Conservation (phyloP, 2,888 invertebrate genomes). For the Ophioninae sp. region DNA sequence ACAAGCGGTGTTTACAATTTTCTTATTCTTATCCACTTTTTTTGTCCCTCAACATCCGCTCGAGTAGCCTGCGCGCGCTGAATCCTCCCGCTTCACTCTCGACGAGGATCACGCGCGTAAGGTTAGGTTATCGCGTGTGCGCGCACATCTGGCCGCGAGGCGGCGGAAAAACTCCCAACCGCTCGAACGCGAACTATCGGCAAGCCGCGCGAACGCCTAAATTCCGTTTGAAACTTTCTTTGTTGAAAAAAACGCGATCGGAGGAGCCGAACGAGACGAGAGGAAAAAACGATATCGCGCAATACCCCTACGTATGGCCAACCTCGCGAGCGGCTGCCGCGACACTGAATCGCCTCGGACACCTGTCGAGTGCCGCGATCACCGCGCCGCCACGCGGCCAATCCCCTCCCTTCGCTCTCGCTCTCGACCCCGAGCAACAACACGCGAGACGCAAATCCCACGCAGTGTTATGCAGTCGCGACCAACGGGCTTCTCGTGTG, state of each 20-base stretch:
- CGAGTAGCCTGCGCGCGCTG: conserved; percentile 54
- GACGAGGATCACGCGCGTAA: conserved; percentile 61
- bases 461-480: conserved; percentile 57
- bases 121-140: conserved; percentile 37
- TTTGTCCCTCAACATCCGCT: conserved; percentile 8
- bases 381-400: conserved; percentile 74
- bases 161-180: no score
- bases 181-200: no score
- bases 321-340: conserved; percentile 80
- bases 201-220: no score
- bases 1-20: conserved; percentile 21
- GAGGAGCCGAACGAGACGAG: no score
- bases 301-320: conserved; percentile 70
- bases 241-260: no score
- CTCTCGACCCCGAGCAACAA: conserved; percentile 12
- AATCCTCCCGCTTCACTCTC: conserved; percentile 13
- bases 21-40: conserved; percentile 30
- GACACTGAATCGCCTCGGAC: conserved; percentile 79
- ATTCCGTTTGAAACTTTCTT: no score
- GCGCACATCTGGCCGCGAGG: conserved; percentile 16
- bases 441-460: conserved; percentile 55
- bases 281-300: conserved; percentile 51
- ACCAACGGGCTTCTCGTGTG: background rate
- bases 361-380: conserved; percentile 78
- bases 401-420: conserved; percentile 61